Base-by-base conservation (phyloP, 1,140 invertebrate genomes). In the Eupristina koningsbergeri region DNA sequence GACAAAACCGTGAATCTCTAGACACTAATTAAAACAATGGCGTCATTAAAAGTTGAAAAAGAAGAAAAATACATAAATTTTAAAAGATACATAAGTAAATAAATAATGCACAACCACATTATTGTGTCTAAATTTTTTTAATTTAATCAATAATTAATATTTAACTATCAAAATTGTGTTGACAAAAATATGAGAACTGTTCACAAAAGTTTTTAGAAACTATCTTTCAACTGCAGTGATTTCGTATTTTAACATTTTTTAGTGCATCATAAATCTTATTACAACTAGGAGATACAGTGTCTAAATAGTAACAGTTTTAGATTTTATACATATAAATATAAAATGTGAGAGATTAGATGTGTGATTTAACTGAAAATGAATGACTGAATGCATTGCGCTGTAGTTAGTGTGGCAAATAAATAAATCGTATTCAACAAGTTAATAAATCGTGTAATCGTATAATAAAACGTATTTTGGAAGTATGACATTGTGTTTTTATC, bases 281-380 rank as follows among this genome's bases (percentile, higher is more conserved):
- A 88, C 87, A 84, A 88, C 86, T 88, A 89, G 86, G 80, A 89
- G 85, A 88, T 87, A 89, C 85, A 86, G 88, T 90, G 88, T 89
- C 87, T 90, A 89, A 87, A 86, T 88, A 89, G 87, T 88, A 88
- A 88, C 85, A 85, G 85, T 88, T 89, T 88, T 88, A 90, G 88
- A 90, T 89, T 90, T 90, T 90, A 88, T 90, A 89, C 45, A 85
- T 87, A 82, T 83, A 79, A 84, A 84, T 84, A 63, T 64, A 63
- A 75, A 45, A 75, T 84, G 87, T 86, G 86, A 77, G 69, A 86
- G 80, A 84, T 84, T 86, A 85, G 85, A 84, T 74, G 82, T 81
- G 81, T 86, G 85, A 86, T 85, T 71, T 82, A 69, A 84, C 61
- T 26, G 80, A 74, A 58, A 58, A 85, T 58, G 85, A 61, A 80